Percentiles rank a stretch among this genome's conserved stretches.
These are phyloP conservation scores for Melanotaenia duboulayi DNA, from an alignment of 2,113 vertebrate species.

Conservation along the genomic window DNA sequence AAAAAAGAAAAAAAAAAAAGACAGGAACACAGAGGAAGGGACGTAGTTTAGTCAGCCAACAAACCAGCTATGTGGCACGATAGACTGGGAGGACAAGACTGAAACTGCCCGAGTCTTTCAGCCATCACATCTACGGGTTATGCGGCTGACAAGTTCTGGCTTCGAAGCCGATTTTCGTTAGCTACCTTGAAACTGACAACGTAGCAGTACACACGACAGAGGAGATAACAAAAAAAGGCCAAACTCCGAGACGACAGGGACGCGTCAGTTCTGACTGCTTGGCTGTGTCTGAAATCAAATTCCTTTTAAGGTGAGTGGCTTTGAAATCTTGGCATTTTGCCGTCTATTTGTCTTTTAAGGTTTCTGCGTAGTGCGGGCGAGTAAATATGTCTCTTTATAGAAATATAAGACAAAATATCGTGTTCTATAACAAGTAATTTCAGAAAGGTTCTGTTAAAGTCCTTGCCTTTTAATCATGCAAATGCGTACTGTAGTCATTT, in stretches of 20 bases:
- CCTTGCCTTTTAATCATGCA: background rate
- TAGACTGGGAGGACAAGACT: constrained; percentile 38
- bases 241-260: constrained; percentile 59
- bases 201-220: constrained; percentile 49
- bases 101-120: constrained; percentile 6
- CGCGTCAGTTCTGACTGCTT: constrained; percentile 35
- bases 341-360: background rate
- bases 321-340: background rate
- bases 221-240: constrained; percentile 62
- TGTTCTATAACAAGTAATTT: background rate
- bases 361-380: constrained; percentile 27
- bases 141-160: constrained; percentile 17
- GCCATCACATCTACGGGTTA: background rate
- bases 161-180: constrained; percentile 39
- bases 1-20: constrained; percentile 24
- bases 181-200: constrained; percentile 54
- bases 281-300: background rate
- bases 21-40: constrained; percentile 55
- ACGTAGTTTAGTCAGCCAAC: constrained; percentile 44
- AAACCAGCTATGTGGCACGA: constrained; percentile 46
- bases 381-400: background rate
- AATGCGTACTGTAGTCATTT: background rate
- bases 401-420: background rate
- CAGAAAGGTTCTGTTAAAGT: background rate
- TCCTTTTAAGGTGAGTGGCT: constrained; percentile 54